Evolutionary conservation across 2,888 invertebrate genomes (phyloP), one percentile per base, ranked within the genome.

Genomic region (Sericinus montela): DNA sequence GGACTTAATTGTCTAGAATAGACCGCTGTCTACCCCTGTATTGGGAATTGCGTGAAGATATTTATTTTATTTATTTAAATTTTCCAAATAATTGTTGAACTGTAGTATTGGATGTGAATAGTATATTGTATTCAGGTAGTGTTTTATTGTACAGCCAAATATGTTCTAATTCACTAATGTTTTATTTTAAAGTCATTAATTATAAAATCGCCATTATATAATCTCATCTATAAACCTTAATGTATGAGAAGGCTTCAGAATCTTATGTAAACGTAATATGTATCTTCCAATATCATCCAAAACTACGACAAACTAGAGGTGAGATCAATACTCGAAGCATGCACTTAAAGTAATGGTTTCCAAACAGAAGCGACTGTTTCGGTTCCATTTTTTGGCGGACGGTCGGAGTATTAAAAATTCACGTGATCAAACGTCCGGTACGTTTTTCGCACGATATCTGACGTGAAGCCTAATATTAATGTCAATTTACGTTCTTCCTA

Each of bases 281-380:
- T 51, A 57, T 53, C 53, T 51, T 55, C 54, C 53, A 54, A 63
- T 51, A 57, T 53, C 53, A 50, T 55, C 54, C 53, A 54, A 63
- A 60, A 59, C 55, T 53, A 56, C 56, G 58, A 56, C 60, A 55
- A 57, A 55, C 51, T 50, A 55, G 49, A 58, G 56, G 51, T 53
- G 52, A 57, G 55, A 57, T 64, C 63, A 56, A 69, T 63, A 67
- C 59, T 58, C 54, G 51, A 67, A 67, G 58, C 61, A 59, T 75
- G 73, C 80, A 81, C 80, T 83, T 75, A 79, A 64, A 67, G 65
- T 81, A 80, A 80, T 82, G 69, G 75, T 65, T 68, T 67, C 65
- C 54, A 60, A 76, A 67, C 65, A 60, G 57, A 51, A 63, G 57
- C 56, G 55, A 63, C 68, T 69, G 67, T 72, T 69, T 65, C 57